A percentile compares a stretch with the other conserved stretches of the same genome.
phyloP scores from a whole-genome alignment of 2,888 invertebrate genomes.

The Pammene aurita region DNA sequence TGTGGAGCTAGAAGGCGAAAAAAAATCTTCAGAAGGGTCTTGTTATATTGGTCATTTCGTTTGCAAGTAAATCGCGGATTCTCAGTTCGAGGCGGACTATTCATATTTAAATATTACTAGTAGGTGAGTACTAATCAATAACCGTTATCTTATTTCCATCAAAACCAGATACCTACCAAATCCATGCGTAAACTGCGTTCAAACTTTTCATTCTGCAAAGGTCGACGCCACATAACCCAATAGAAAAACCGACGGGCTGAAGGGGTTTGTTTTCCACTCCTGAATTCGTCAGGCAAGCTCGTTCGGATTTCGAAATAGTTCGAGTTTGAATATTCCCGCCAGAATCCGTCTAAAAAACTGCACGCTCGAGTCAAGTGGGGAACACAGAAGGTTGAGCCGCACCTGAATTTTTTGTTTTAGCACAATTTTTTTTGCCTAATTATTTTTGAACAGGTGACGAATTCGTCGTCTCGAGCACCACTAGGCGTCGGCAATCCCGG shows the following conservation, averaged over 20 bases:
- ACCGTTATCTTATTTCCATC: no score
- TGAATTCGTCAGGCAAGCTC: constrained; percentile 61
- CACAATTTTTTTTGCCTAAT: constrained; percentile 83
- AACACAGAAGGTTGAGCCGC: constrained; percentile 72
- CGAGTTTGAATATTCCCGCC: constrained; percentile 62
- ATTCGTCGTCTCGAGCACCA: constrained; percentile 78
- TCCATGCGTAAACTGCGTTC: background rate
- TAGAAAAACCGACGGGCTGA: constrained; percentile 49
- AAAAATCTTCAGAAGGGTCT: no score
- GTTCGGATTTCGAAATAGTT: constrained; percentile 58
- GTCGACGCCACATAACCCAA: constrained; percentile 37
- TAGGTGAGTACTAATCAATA: no score
- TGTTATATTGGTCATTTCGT: no score
- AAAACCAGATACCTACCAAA: no score
- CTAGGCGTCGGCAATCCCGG: constrained; percentile 68
- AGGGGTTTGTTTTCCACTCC: constrained; percentile 61
- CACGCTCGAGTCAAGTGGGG: constrained; percentile 65
- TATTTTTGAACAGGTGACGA: constrained; percentile 83
- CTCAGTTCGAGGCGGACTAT: no score
- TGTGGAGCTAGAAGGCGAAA: no score
- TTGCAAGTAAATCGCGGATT: no score
- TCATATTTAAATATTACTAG: no score
- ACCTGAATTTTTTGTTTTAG: constrained; percentile 78
- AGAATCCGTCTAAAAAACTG: constrained; percentile 60
- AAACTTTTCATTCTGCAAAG: constrained; percentile 18